phyloP scores from a whole-genome alignment of 2,888 invertebrate genomes.

The Elaeidobius kamerunicus region DNA sequence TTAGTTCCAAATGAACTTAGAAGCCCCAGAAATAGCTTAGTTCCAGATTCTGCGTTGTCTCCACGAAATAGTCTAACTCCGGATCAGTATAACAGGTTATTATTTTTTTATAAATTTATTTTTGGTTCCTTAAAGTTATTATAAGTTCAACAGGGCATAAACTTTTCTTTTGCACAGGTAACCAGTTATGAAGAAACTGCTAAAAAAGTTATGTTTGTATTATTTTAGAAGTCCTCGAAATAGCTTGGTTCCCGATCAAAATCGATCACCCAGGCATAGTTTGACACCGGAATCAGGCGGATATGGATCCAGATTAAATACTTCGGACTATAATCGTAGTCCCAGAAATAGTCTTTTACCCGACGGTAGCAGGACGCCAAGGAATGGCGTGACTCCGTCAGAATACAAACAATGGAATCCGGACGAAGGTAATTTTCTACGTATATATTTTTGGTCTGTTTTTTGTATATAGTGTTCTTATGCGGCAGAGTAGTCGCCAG shows the following conservation, averaged over 20 bases:
- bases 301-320: conserved; percentile 47
- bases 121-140: no score
- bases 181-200: background rate
- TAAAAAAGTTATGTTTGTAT: background rate
- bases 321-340: conserved; percentile 50
- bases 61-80: conserved; percentile 57
- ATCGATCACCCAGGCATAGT: conserved; percentile 60
- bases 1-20: conserved; percentile 61
- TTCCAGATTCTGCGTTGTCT: conserved; percentile 45
- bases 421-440: conserved; percentile 46
- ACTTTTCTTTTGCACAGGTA: no score
- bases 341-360: conserved; percentile 57
- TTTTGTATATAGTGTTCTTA: no score
- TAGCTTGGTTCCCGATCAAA: conserved; percentile 56
- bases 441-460: no score
- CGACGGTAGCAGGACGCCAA: conserved; percentile 47
- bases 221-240: conserved; percentile 53
- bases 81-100: conserved; percentile 45
- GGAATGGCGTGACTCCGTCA: conserved; percentile 61
- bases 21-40: conserved; percentile 54
- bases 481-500: no score
- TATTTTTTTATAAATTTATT: background rate
- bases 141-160: no score
- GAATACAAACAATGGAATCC: conserved; percentile 57
- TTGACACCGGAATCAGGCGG: conserved; percentile 57